Evolutionary conservation across 2,797 vertebrate genomes (phyloP), one percentile per base, ranked within the genome.

Genomic region (Rhadinocentrus ornatus): DNA sequence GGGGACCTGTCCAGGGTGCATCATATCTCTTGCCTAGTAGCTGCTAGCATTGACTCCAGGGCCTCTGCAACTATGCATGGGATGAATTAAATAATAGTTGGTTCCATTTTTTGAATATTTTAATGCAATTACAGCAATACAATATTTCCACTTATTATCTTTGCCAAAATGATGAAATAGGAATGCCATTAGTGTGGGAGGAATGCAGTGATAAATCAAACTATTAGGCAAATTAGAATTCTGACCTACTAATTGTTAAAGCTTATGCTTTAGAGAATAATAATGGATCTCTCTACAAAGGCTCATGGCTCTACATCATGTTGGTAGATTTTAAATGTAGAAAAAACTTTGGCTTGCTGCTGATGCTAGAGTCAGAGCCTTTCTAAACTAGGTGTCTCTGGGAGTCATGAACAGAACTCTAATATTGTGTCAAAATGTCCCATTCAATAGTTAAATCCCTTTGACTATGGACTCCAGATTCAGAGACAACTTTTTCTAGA

Each of bases 401-500:
- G 20, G 44, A 24, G 22, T 9, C 7, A n/a, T 9, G n/a, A 22
- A 3, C 20, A 22, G 7, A 48, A n/a, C 20, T 20, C 16, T 46
- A 22, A 41, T 10, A 13, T 6, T 52, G 12, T 26, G 50, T 27
- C 24, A 27, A 6, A 53, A 12, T 26, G 50, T 13, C 24, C 9
- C 50, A 24, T 52, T 24, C n/a, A 26, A 12, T 26, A 5, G 50
- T 52, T 26, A 18, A 74, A 62, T 68, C 20, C 63, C 20, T 64
- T 74, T 68, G 13, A 48, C 39, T 46, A 7, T 55, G 5, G 70
- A 65, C 55, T 59, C 20, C 15, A 56, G 41, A 60, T 37, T 18
- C 16, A n/a, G 48, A 20, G 11, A 35, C 31, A 67, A 18, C 24
- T 35, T 63, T 61, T 68, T 8, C 61, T 39, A 57, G 64, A 57